phyloP scores from a whole-genome alignment of 2,888 invertebrate species.

The Endotricha flammealis region DNA sequence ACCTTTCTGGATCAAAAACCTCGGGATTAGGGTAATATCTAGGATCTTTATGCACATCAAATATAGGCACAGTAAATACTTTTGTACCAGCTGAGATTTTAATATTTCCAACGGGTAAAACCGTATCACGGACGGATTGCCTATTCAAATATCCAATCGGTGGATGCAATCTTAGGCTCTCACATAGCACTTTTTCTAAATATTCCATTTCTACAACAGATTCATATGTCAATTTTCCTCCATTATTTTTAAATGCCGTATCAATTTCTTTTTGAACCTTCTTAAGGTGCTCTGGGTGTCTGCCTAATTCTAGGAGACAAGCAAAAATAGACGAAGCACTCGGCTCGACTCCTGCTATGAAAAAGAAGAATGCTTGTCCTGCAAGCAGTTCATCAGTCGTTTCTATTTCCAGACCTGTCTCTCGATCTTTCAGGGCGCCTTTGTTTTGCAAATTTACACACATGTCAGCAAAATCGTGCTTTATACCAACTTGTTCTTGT shows the following conservation, averaged over 20 bases:
- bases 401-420: slow-evolving; percentile 39
- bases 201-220: slow-evolving; percentile 49
- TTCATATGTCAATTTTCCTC: slow-evolving; percentile 38
- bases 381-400: slow-evolving; percentile 50
- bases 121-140: slow-evolving; percentile 38
- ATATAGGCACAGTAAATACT: slow-evolving; percentile 38
- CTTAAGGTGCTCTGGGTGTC: slow-evolving; percentile 44
- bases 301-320: slow-evolving; percentile 46
- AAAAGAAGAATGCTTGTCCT: slow-evolving; percentile 66
- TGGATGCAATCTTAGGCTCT: slow-evolving; percentile 51
- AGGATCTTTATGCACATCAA: slow-evolving; percentile 48
- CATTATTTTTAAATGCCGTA: slow-evolving; percentile 30
- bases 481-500: slow-evolving; percentile 19
- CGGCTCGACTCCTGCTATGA: slow-evolving; percentile 63
- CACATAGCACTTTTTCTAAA: slow-evolving; percentile 53
- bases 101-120: slow-evolving; percentile 37
- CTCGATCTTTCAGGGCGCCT: slow-evolving; percentile 39
- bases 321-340: slow-evolving; percentile 57
- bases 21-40: slow-evolving; percentile 53
- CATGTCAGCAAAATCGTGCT: slow-evolving; percentile 50
- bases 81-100: slow-evolving; percentile 34
- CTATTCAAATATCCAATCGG: slow-evolving; percentile 43
- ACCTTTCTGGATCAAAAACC: slow-evolving; percentile 65
- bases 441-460: slow-evolving; percentile 48
- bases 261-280: slow-evolving; percentile 58